Conservation (phyloP, 2,797 vertebrate species). For the Chrysocyon brachyurus region DNA sequence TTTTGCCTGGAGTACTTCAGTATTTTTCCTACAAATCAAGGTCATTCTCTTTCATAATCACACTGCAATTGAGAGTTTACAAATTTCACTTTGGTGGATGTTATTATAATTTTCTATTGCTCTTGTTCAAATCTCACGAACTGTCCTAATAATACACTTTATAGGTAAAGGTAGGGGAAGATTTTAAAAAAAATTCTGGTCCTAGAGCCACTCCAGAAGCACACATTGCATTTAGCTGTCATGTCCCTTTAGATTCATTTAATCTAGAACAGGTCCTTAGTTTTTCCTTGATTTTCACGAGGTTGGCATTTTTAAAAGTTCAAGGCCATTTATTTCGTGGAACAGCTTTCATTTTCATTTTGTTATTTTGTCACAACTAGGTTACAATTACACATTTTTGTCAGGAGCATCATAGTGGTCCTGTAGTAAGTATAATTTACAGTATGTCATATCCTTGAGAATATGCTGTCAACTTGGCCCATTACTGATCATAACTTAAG, state of each 20-base stretch:
- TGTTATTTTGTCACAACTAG: not conserved
- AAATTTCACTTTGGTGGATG: not conserved
- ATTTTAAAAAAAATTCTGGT: not conserved
- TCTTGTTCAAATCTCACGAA: not conserved
- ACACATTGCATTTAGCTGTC: not conserved
- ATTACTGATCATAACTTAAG: not conserved
- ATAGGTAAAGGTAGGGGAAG: not conserved
- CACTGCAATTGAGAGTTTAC: not conserved
- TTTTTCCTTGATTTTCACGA: not conserved
- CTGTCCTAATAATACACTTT: not conserved
- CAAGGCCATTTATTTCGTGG: not conserved
- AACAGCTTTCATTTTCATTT: not conserved
- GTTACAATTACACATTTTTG: not conserved
- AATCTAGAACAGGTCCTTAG: not conserved
- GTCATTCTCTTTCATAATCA: not conserved
- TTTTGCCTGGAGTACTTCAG: not conserved
- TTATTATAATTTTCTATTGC: not conserved
- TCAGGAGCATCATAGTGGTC: not conserved
- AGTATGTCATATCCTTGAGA: not conserved
- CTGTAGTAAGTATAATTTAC: not conserved
- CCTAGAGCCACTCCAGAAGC: not conserved
- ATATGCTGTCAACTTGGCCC: not conserved
- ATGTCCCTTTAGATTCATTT: not conserved
- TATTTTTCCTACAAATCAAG: not conserved
- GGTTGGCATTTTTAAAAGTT: not conserved